A percentile compares a stretch with the other conserved stretches of the same genome.
Evolutionary conservation across 1,140 invertebrate species (phyloP).

Genomic region (Littorina saxatilis): DNA sequence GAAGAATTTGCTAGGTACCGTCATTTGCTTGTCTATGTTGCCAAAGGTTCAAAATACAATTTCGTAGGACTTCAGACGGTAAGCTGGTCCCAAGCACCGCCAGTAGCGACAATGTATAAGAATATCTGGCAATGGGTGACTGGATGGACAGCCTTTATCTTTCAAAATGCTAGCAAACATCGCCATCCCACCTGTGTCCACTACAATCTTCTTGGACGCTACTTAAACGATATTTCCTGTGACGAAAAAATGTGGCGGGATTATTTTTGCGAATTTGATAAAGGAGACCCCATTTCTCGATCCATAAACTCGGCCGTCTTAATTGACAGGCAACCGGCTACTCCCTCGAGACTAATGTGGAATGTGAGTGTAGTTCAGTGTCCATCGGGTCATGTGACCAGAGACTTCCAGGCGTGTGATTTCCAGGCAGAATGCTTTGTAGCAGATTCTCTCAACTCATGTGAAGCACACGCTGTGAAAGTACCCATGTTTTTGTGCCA

Average conservation of each 20-base stretch:
- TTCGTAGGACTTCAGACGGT: too few relatives aligned
- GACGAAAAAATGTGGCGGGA: not conserved
- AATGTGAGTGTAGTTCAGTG: not conserved
- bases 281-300: too few relatives aligned
- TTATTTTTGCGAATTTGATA: too few relatives aligned
- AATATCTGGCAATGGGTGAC: constrained; percentile 1
- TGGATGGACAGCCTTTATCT: not conserved
- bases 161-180: too few relatives aligned
- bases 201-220: not conserved
- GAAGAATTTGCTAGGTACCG: not conserved
- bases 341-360: not conserved
- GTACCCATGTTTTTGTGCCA: constrained; percentile 17
- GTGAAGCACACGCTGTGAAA: too few relatives aligned
- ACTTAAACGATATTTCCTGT: not conserved
- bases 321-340: too few relatives aligned
- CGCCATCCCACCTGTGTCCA: not conserved
- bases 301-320: too few relatives aligned
- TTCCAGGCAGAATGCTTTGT: not conserved
- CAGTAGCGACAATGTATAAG: not conserved
- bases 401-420: not conserved
- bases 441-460: not conserved
- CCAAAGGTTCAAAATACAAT: too few relatives aligned
- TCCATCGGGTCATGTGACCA: not conserved
- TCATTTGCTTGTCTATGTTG: not conserved
- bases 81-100: too few relatives aligned